Conservation (phyloP, 2,888 invertebrate genomes). For the Coelinius sp. region DNA sequence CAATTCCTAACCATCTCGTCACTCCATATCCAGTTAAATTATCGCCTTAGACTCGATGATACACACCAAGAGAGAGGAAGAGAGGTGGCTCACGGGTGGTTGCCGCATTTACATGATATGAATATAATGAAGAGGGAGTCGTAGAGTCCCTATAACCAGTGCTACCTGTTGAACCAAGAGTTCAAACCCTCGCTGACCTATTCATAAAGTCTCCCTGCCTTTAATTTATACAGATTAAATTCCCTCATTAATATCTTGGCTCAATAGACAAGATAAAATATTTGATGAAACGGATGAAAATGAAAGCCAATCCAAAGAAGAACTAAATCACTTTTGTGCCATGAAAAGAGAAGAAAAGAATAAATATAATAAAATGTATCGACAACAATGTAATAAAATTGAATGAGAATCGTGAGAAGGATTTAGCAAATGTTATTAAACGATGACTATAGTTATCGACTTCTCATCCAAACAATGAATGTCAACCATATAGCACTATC, state of each 20-base stretch:
- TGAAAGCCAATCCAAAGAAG: not conserved
- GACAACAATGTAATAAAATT: not conserved
- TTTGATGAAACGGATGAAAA: not conserved
- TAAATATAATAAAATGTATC: not conserved
- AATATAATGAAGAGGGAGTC: conserved; percentile 67
- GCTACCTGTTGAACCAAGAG: conserved; percentile 69
- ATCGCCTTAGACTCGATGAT: not conserved
- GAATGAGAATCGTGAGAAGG: not conserved
- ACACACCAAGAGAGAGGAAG: conserved; percentile 14
- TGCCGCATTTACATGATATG: conserved; percentile 69
- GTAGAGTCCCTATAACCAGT: conserved; percentile 54
- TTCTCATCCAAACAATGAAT: not conserved
- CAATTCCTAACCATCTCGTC: not conserved
- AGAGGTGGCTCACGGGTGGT: conserved; percentile 49
- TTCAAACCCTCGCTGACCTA: conserved; percentile 65
- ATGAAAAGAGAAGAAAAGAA: not conserved
- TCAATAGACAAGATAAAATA: not conserved
- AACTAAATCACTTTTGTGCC: too few species aligned
- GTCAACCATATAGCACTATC: conserved; percentile 12
- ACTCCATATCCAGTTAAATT: not conserved
- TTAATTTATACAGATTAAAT: conserved; percentile 3
- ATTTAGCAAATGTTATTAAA: not conserved
- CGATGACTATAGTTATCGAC: not conserved
- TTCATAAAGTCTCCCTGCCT: conserved; percentile 25
- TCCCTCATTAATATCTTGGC: not conserved